phyloP scores from a whole-genome alignment of 2,888 invertebrate species.

The Linnaemya vulpina region DNA sequence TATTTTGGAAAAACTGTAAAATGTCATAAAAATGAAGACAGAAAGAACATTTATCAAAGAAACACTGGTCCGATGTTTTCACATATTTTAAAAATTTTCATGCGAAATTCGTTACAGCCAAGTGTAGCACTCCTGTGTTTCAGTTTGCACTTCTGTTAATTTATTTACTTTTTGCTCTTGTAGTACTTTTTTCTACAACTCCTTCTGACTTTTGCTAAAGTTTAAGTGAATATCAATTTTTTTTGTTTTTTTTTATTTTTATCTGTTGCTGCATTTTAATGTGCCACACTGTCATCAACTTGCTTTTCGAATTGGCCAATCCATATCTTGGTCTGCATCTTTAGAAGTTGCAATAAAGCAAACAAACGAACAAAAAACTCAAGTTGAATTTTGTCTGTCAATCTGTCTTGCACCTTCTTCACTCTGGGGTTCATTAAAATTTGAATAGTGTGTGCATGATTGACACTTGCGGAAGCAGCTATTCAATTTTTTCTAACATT shows the following conservation, averaged over 20 bases:
- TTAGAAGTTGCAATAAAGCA: neutral
- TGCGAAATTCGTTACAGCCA: neutral
- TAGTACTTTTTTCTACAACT: neutral
- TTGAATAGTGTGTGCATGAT: slow-evolving; percentile 59
- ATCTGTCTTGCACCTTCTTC: slow-evolving; percentile 34
- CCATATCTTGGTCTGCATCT: slow-evolving; percentile 46
- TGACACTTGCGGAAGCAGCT: slow-evolving; percentile 69
- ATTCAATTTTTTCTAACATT: slow-evolving; percentile 23
- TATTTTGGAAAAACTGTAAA: too few relatives aligned
- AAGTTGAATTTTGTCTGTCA: slow-evolving; percentile 37
- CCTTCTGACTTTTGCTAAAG: slow-evolving; percentile 3
- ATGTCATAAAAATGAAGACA: too few relatives aligned
- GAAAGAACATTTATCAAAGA: too few relatives aligned
- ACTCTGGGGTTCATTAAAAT: slow-evolving; percentile 58
- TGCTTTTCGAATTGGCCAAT: slow-evolving; percentile 53
- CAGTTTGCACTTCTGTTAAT: slow-evolving; percentile 54
- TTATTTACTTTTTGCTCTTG: slow-evolving; percentile 1
- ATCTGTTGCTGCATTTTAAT: slow-evolving; percentile 44
- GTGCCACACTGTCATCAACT: slow-evolving; percentile 50
- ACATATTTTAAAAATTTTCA: too few relatives aligned
- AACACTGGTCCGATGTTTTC: too few relatives aligned
- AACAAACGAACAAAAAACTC: neutral
- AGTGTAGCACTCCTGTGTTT: neutral
- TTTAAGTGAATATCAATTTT: neutral
- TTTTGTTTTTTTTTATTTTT: neutral